Evolutionary conservation across 2,113 vertebrate genomes (phyloP), one percentile per base, ranked within the genome.

Genomic region (Syngnathus floridae): DNA sequence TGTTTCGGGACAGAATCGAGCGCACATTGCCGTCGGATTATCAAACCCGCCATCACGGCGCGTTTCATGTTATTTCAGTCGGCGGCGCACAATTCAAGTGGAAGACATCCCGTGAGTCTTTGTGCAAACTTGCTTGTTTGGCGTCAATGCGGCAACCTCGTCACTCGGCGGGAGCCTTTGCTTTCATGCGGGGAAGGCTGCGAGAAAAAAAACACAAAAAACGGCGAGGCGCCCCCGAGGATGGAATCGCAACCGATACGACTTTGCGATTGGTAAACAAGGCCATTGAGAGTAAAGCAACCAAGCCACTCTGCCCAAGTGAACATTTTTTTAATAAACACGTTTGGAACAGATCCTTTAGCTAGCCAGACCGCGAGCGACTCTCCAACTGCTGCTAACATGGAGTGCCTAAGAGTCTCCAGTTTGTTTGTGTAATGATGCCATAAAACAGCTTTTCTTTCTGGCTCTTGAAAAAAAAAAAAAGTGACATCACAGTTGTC

Each of bases 1-100:
- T 69, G 48, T 71, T 65, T 76, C 67, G 40, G 61, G 59, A 71
- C 76, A 14, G 16, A 69, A 40, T 43, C 55, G 5, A 68, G 65
- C 36, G 2, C 10, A 19, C 45, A 51, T 52, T 26, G 22, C 36
- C 60, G n/a, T 61, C 69, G 62, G 66, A 70, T 31, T 59, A 16
- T 56, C 54, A n/a, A 63, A 16, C 14, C 22, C 26, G 36, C 26
- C 58, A 57, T 43, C 22, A 22, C 19, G 48, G 31, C 48, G 62
- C 40, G 46, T 63, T 69, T 49, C 58, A 55, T 45, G 48, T 36
- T 69, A 11, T 62, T 65, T 60, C 19, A 31, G 41, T 57, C 62
- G 21, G 31, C 10, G 63, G 48, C 46, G 48, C 38, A 35, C 19
- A 19, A 35, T 65, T 13, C 16, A 19, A 21, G 19, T 22, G 26